Evolutionary conservation across 2,113 vertebrate genomes (phyloP).

Genomic region (Sylvilagus bachmani): DNA sequence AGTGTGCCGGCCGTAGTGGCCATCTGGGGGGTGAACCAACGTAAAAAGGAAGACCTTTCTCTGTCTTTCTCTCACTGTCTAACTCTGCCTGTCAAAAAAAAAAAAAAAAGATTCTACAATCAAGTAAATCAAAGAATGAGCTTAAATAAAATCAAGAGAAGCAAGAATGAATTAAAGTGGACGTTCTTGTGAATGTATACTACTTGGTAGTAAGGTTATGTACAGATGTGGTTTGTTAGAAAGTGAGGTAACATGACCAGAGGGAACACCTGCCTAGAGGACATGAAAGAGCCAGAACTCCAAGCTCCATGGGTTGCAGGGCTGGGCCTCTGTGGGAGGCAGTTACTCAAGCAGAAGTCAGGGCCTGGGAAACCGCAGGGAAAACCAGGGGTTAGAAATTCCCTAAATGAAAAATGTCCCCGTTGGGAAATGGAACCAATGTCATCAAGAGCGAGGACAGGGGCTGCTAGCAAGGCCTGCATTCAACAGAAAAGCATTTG

Average conservation of each 20-base stretch:
- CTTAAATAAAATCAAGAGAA: background rate
- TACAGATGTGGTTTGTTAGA: background rate
- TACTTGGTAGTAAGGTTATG: background rate
- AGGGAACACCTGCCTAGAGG: background rate
- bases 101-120: background rate
- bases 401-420: background rate
- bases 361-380: background rate
- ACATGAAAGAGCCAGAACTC: background rate
- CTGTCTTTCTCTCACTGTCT: too few relatives aligned
- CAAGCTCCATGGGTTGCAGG: background rate
- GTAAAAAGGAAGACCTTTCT: too few relatives aligned
- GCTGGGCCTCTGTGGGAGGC: background rate
- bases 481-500: background rate
- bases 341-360: background rate
- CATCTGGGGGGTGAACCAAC: too few relatives aligned
- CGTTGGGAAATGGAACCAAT: background rate
- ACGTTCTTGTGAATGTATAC: background rate
- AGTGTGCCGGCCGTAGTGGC: too few relatives aligned
- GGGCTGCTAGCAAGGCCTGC: background rate
- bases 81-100: too few relatives aligned
- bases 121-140: slow-evolving; percentile 31
- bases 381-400: background rate
- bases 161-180: slow-evolving; percentile 14
- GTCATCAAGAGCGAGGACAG: background rate
- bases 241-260: background rate